Evolutionary conservation across 2,113 vertebrate genomes (phyloP), one percentile per base, ranked within the genome.

Genomic region (Zosterops japonicus): DNA sequence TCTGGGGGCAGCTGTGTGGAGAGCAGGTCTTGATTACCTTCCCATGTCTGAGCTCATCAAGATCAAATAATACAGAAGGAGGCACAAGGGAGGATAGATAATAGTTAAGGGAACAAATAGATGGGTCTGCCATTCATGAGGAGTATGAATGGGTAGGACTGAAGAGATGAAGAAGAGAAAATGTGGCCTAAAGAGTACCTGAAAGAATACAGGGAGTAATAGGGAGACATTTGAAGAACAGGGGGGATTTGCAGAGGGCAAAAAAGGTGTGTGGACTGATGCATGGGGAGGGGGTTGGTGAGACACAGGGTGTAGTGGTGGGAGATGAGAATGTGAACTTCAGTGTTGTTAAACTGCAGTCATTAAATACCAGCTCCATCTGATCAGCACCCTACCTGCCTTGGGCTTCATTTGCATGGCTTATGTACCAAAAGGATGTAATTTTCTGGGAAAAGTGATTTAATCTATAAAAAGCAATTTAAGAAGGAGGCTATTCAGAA

Each of bases 391-490:
- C 28, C 27, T 7, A 2, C 23, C 57, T 27, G 17, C 28, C 23
- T 71, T 79, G 39, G 77, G 35, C 65, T 64, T 89, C 39, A 59
- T 78, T 93, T 81, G 24, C 47, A 46, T 22, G 33, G 21, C 25
- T 92, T 85, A 11, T 9, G 12, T 53, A 33, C 21, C 0, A 4
- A 60, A 71, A 64, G 31, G 21, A 33, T 61, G 19, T 77, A 46
- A 80, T 76, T 65, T 82, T 21, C 49, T 83, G 31, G 25, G 33
- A 41, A 86, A 94, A 89, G 52, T 74, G 71, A 59, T 70, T 92
- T 94, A 69, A 90, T 92, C 76, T 92, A 33, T 83, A 77, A 80
- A 87, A 93, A 90, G 44, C 47, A 86, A 33, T 83, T 95, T 88
- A 81, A 93, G 88, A 75, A 81, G 42, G 59, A 81, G 27, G 19